Conservation (phyloP, 2,888 invertebrate species). For the Hyalella azteca region DNA sequence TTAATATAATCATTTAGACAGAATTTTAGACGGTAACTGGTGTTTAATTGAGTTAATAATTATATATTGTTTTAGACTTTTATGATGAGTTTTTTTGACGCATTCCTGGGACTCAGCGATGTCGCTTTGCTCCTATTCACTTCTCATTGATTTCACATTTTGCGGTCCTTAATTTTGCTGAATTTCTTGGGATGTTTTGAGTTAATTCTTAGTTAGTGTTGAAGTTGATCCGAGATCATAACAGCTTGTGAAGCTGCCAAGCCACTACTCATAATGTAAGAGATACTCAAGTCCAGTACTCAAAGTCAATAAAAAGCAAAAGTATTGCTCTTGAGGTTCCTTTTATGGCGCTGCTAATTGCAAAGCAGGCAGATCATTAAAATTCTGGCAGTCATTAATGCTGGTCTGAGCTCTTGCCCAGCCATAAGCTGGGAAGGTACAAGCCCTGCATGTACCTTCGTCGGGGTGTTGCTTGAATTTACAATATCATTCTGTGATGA, state of each 20-base stretch:
- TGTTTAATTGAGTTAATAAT: too few species aligned
- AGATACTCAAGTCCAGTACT: conserved; percentile 24
- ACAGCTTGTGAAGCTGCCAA: not conserved
- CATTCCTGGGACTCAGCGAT: too few species aligned
- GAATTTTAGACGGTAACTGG: too few species aligned
- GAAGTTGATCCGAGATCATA: not conserved
- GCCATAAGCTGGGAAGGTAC: conserved; percentile 13
- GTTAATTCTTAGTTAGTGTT: not conserved
- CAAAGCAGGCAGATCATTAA: conserved; percentile 36
- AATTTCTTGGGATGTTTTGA: not conserved
- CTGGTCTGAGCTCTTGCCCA: conserved; percentile 25
- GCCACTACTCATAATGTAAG: conserved; percentile 9
- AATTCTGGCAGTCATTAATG: conserved; percentile 34
- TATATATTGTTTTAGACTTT: too few species aligned
- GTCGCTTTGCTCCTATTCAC: too few species aligned
- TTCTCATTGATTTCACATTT: too few species aligned
- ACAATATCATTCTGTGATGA: too few species aligned
- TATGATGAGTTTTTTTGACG: too few species aligned
- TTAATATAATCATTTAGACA: too few species aligned
- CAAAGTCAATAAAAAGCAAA: conserved; percentile 32
- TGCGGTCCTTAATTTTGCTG: too few species aligned
- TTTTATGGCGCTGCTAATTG: conserved; percentile 36
- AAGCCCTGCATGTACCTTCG: conserved; percentile 5
- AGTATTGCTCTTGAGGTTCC: conserved; percentile 36
- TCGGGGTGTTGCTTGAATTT: not conserved